Percentiles rank a stretch among this genome's conserved stretches.
Conservation (phyloP, 2,113 vertebrate genomes). For the Lophius piscatorius region DNA sequence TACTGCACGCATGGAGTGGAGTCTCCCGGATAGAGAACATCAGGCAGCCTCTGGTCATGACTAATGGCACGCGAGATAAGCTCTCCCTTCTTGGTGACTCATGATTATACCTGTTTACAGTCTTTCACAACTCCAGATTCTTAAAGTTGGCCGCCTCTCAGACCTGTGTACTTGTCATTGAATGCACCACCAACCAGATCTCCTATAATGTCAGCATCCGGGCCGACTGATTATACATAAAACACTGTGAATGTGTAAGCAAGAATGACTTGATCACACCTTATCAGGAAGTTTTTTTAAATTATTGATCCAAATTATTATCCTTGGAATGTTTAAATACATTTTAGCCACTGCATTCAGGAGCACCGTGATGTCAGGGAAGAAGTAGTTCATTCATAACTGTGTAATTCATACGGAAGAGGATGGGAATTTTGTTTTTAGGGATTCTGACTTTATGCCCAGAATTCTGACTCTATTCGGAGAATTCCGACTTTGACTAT, state of each 20-base stretch:
- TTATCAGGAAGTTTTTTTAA: neutral
- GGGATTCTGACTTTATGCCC: no score
- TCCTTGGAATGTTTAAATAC: no score
- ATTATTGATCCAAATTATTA: no score
- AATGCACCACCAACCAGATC: slow-evolving; percentile 17
- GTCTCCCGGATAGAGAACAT: slow-evolving; percentile 9
- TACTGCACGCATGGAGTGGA: slow-evolving; percentile 25
- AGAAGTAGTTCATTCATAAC: no score
- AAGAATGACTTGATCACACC: neutral
- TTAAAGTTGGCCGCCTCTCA: slow-evolving; percentile 43
- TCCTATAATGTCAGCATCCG: slow-evolving; percentile 15
- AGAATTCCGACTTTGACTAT: no score
- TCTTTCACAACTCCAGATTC: slow-evolving; percentile 55
- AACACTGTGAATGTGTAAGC: neutral
- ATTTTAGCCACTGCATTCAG: no score
- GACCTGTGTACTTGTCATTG: slow-evolving; percentile 31
- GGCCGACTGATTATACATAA: neutral
- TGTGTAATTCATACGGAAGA: no score
- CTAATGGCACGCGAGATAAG: slow-evolving; percentile 38
- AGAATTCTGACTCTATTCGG: no score
- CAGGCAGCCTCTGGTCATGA: slow-evolving; percentile 23
- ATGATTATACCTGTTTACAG: slow-evolving; percentile 48
- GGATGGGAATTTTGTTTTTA: no score
- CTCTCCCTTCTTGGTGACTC: slow-evolving; percentile 51
- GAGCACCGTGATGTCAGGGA: no score